Percentiles rank a stretch among this genome's conserved stretches.
Evolutionary conservation across 2,113 vertebrate genomes (phyloP).

Genomic region (Antigone vipio): DNA sequence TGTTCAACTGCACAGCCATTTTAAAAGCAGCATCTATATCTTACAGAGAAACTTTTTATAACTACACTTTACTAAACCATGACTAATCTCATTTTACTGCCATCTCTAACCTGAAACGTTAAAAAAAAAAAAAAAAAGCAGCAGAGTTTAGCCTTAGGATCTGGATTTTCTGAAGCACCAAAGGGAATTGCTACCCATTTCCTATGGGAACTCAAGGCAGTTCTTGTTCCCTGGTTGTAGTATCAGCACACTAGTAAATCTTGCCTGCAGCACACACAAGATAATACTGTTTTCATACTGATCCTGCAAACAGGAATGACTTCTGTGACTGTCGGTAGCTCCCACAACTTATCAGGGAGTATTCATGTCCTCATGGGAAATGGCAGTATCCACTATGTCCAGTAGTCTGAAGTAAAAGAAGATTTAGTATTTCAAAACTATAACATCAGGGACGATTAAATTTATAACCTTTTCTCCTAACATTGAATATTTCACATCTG

Average conservation of each 20-base stretch:
- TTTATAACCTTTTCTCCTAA: not conserved
- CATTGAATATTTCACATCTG: not conserved
- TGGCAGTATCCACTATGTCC: too few species aligned
- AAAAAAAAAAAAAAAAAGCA: not conserved
- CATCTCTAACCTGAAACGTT: not conserved
- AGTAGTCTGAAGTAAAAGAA: not conserved
- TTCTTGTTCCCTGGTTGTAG: not conserved
- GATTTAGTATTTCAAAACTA: not conserved
- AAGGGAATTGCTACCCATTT: not conserved
- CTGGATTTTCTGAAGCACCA: not conserved
- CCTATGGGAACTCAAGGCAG: not conserved
- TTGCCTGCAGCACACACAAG: not conserved
- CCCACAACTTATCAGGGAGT: not conserved
- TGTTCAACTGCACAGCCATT: not conserved
- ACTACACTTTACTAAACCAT: not conserved
- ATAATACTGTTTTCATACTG: not conserved
- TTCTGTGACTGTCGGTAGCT: not conserved
- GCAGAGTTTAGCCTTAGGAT: not conserved
- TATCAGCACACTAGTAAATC: not conserved
- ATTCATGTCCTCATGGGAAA: fast-evolving
- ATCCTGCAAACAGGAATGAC: not conserved
- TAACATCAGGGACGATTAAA: not conserved
- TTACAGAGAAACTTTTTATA: not conserved
- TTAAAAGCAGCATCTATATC: not conserved
- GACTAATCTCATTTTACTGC: not conserved